phyloP scores from a whole-genome alignment of 2,797 vertebrate genomes.

The Iguana delicatissima region DNA sequence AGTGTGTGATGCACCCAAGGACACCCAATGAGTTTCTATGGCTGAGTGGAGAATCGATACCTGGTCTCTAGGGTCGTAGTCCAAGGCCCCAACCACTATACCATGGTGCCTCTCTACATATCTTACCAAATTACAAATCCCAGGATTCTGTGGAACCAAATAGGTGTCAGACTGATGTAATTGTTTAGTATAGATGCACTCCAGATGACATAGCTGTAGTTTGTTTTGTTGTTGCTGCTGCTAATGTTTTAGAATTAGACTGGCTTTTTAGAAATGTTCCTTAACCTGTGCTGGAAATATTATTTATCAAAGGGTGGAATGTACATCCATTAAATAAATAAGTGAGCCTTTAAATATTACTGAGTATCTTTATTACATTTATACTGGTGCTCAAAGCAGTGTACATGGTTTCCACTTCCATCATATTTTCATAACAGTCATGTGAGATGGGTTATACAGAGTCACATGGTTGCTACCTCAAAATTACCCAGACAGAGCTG shows the following conservation, averaged over 20 bases:
- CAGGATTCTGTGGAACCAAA: too few relatives aligned
- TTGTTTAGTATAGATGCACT: not conserved
- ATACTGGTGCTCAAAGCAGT: not conserved
- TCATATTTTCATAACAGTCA: not conserved
- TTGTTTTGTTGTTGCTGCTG: not conserved
- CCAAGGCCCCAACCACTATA: too few relatives aligned
- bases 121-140: too few relatives aligned
- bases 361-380: not conserved
- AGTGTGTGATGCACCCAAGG: too few relatives aligned
- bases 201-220: too few relatives aligned
- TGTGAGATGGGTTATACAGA: not conserved
- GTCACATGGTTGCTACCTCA: not conserved
- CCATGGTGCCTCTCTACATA: too few relatives aligned
- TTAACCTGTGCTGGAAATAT: too few relatives aligned
- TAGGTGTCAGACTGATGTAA: not conserved
- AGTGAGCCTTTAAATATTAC: not conserved
- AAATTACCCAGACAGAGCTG: not conserved
- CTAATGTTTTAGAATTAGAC: not conserved
- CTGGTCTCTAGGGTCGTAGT: too few relatives aligned
- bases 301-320: not conserved
- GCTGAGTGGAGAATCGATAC: too few relatives aligned
- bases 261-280: too few relatives aligned
- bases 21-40: too few relatives aligned
- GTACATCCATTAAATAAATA: not conserved
- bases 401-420: not conserved